Evolutionary conservation across 2,888 invertebrate species (phyloP), one percentile per base, ranked within the genome.

Genomic region (Lamellibrachia satsuma): DNA sequence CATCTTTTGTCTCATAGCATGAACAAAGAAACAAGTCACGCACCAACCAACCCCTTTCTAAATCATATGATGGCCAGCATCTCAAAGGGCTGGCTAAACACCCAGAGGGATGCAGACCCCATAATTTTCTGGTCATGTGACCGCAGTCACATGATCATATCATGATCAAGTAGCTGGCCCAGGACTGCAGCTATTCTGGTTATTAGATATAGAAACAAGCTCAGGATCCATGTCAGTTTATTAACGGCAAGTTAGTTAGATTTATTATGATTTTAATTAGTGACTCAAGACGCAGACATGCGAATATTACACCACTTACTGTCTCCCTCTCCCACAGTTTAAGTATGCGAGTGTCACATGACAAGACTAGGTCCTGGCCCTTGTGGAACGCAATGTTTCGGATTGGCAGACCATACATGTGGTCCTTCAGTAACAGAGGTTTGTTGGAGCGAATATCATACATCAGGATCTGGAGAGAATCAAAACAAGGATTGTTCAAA

Each of bases 381-480:
- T 95, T 94, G 96, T 99, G 98, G 96, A 99, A 99, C 91, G 98
- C 98, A 92, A 99, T 97, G 95, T 98, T 97, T 96, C 98, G 98
- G 92, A 99, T 99, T 0, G 99, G 99, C 92, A 98, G 97, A 93
- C 98, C 98, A 96, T 99, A 99, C 97, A 98, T 98, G 96, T 99
- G 99, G 97, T 99, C 99, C 96, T 99, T 99, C 0, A 98, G 97
- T 91, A 98, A 96, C 91, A 98, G 97, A 0, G 99, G 99, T 95
- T 98, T 98, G 94, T 98, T 98, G 7, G 99, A 98, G 94, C 99
- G 97, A 94, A 99, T 98, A 96, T 99, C 99, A 96, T 99, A 99
- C 0, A 99, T 96, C 11, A 99, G 97, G 75, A 97, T 95, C 97
- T 97, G 94, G 2, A 75, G 75, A 15, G n/a, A 11, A 75, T 15